Base-by-base conservation (phyloP, 2,888 invertebrate genomes). In the Drosophila melanosoma region DNA sequence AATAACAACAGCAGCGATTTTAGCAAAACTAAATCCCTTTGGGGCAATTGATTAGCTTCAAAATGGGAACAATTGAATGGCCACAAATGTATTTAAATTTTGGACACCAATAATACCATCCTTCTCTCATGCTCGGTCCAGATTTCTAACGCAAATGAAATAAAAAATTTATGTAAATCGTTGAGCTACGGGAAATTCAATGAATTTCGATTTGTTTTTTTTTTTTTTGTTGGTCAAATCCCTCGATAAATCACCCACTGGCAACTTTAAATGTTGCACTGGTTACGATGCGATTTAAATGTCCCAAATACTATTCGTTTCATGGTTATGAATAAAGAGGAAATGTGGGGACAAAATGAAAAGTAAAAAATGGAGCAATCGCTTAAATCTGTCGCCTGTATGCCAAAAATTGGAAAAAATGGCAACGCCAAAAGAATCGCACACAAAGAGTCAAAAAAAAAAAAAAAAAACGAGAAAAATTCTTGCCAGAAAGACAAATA, bases 111-210 rank as follows among this genome's bases (percentile, higher is more conserved):
- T 58, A 69, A 63, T 65, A 57, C 60, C 15, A 11, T 35, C 33
- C 45, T 42, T 51, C 33, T 5, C 35, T 10, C n/a, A 53, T 20
- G 2, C n/a, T 36, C 8, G 17, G 26, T 2, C 20, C 56, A 56
- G 23, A 60, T 66, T 40, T 76, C 35, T 60, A 53, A 59, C 60
- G 36, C 60, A 83, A 86, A 81, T 86, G 71, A 80, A 82, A 86
- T 88, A 71, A 70, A 88, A 82, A 78, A 86, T 86, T 62, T 62
- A 86, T 88, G 83, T 49, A 78, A 88, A 82, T 81, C 79, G 74
- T 54, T 60, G 74, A 76, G 69, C 69, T 61, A 72, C 72, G 67
- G 75, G 64, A 81, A 80, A 87, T 76, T 87, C 69, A 82, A 87
- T 83, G 81, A 81, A 83, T 73, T 76, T 69, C 71, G 71, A 74